Conservation (phyloP, 2,888 invertebrate genomes). For the Mechanitis mazaeus region DNA sequence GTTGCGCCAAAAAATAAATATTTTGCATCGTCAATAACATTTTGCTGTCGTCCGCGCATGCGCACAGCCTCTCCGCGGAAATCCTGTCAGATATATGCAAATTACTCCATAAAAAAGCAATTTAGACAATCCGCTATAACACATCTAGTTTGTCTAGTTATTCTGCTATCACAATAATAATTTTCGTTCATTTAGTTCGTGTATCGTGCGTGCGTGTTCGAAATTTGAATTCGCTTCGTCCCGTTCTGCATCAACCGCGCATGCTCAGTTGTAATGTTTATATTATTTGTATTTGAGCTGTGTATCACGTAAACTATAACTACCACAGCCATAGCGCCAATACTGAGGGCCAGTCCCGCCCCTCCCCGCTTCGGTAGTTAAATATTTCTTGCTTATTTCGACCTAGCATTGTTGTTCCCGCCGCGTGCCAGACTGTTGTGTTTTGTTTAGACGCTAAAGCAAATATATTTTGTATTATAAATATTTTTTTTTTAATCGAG, state of each 20-base stretch:
- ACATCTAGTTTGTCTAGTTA: conserved; percentile 37
- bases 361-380: conserved; percentile 74
- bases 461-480: conserved; percentile 54
- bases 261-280: conserved; percentile 75
- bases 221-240: conserved; percentile 37
- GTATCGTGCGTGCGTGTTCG: conserved; percentile 5
- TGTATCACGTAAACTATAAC: conserved; percentile 79
- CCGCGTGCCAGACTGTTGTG: conserved; percentile 72
- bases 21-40: conserved; percentile 75
- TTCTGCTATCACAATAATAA: conserved; percentile 23
- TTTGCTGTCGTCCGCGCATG: conserved; percentile 58
- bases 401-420: conserved; percentile 77
- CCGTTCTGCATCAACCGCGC: conserved; percentile 62
- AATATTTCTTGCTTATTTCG: conserved; percentile 79
- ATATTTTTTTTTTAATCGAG: conserved; percentile 22
- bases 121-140: conserved; percentile 51
- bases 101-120: conserved; percentile 70
- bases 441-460: conserved; percentile 69
- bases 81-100: conserved; percentile 74
- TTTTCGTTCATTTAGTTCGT: conserved; percentile 31
- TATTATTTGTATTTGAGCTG: conserved; percentile 79
- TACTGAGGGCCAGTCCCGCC: conserved; percentile 73
- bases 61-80: conserved; percentile 44
- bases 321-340: conserved; percentile 77
- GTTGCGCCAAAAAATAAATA: conserved; percentile 68